Percentiles rank a stretch among this genome's conserved stretches.
phyloP scores from a whole-genome alignment of 2,113 vertebrate species.

The Macrotis lagotis region DNA sequence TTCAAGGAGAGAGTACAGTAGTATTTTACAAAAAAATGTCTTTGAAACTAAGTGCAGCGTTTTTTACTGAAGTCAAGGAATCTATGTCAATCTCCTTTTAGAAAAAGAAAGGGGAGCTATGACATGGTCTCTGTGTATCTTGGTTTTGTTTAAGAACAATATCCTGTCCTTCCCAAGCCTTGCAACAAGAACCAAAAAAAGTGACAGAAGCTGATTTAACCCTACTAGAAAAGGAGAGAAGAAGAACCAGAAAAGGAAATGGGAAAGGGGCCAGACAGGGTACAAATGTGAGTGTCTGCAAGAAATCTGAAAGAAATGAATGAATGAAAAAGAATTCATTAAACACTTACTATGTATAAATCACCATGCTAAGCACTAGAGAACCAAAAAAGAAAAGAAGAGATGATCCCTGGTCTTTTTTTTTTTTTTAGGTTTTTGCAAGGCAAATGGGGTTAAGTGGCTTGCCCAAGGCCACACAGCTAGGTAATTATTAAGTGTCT shows the following conservation, averaged over 20 bases:
- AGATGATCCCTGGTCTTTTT: not conserved
- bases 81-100: too few relatives aligned
- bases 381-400: not conserved
- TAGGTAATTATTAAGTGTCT: too few relatives aligned
- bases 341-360: not conserved
- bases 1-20: not conserved
- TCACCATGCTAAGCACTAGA: too few relatives aligned
- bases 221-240: not conserved
- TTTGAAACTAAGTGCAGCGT: not conserved
- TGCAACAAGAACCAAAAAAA: too few relatives aligned
- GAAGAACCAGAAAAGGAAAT: not conserved
- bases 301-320: not conserved
- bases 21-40: not conserved
- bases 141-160: not conserved
- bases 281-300: not conserved
- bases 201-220: not conserved
- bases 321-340: not conserved
- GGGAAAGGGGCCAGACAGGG: not conserved
- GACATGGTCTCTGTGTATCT: too few relatives aligned
- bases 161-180: not conserved
- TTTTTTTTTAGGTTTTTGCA: too few relatives aligned
- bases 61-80: too few relatives aligned
- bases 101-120: too few relatives aligned
- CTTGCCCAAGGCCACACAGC: too few relatives aligned
- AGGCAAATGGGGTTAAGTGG: too few relatives aligned